Percentiles rank a stretch among this genome's conserved stretches.
Evolutionary conservation across 2,797 vertebrate genomes (phyloP).

Genomic region (Xenops minutus): DNA sequence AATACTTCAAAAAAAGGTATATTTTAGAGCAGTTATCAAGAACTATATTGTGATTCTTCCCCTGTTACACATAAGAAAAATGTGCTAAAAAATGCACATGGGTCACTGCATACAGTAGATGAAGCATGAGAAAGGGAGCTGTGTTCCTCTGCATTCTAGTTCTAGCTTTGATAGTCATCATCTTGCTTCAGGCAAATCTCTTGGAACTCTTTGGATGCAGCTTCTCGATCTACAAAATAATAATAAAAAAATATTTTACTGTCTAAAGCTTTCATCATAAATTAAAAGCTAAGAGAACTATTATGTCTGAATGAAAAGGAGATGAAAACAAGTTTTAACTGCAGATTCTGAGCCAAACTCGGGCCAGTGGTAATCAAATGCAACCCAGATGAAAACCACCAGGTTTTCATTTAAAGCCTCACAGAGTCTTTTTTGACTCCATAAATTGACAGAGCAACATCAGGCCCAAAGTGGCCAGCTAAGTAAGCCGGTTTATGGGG

Average conservation of each 20-base stretch:
- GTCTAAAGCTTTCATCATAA: not conserved
- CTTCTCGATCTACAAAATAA: not conserved
- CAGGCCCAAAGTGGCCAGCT: not conserved
- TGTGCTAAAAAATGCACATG: not conserved
- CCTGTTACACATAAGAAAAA: not conserved
- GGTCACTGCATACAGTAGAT: not conserved
- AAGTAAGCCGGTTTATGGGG: not conserved
- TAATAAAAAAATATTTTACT: not conserved
- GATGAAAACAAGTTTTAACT: not conserved
- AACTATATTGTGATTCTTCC: not conserved
- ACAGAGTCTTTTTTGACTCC: not conserved
- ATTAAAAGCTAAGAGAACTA: not conserved
- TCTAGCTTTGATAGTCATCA: constrained; percentile 1
- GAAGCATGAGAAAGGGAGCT: constrained; percentile 35
- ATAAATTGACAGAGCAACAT: not conserved
- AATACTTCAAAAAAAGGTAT: not conserved
- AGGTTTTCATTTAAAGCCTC: not conserved
- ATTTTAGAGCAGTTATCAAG: not conserved
- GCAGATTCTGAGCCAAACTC: not conserved
- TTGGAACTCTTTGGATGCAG: not conserved
- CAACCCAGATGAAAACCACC: not conserved
- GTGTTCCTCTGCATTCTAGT: not conserved
- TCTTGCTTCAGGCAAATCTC: constrained; percentile 35
- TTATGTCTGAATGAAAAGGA: not conserved
- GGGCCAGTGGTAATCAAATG: not conserved